Evolutionary conservation across 2,888 invertebrate species (phyloP).

Genomic region (Ametastegia equiseti): DNA sequence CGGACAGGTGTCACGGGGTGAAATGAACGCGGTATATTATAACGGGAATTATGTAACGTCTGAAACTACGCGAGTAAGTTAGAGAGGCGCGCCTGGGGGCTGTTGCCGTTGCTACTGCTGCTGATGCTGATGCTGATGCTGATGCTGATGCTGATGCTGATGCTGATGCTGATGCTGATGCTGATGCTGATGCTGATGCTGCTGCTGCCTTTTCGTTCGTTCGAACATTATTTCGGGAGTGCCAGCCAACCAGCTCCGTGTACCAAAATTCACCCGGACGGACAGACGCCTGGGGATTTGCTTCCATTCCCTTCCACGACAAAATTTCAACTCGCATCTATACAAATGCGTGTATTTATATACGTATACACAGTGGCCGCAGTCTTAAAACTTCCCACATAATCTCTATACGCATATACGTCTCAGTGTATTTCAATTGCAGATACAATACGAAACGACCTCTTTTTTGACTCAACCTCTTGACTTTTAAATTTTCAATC

Average conservation of each 20-base stretch:
- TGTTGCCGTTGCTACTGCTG: no score
- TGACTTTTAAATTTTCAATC: no score
- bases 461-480: no score
- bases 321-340: background rate
- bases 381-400: no score
- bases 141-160: no score
- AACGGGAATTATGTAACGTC: constrained; percentile 60
- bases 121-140: no score
- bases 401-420: no score
- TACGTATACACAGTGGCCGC: background rate
- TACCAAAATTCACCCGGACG: constrained; percentile 46
- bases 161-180: no score
- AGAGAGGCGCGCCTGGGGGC: constrained; percentile 38
- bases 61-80: constrained; percentile 28
- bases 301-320: constrained; percentile 26
- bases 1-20: background rate
- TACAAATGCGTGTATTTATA: background rate
- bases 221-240: constrained; percentile 70
- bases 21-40: background rate
- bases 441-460: no score
- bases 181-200: no score
- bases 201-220: constrained; percentile 50
- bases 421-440: no score
- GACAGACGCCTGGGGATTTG: constrained; percentile 42
- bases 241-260: constrained; percentile 63